Evolutionary conservation across 1,140 invertebrate species (phyloP).

Genomic region (Drosophila insularis): DNA sequence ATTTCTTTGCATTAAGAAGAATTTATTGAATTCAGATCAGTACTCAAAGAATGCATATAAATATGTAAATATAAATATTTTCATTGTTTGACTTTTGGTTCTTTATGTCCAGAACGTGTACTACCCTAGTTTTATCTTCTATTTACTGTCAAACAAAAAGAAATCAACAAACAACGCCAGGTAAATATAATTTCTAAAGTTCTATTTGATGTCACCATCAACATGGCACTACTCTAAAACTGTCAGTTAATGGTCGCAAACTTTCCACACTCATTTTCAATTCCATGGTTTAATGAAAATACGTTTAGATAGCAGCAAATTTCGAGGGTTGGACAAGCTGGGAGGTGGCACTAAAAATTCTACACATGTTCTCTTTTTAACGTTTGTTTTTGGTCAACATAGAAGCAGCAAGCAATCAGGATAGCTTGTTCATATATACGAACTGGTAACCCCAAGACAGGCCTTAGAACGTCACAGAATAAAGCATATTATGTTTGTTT

Average conservation of each 20-base stretch:
- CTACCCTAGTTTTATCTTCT: background rate
- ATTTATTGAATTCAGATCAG: too few relatives aligned
- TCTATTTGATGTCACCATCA: background rate
- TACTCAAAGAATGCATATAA: too few relatives aligned
- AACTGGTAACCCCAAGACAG: background rate
- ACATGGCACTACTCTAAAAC: constrained; percentile 2
- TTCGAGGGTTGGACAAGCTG: constrained; percentile 15
- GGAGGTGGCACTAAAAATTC: constrained; percentile 64
- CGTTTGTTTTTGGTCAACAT: constrained; percentile 39
- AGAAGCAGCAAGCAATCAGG: constrained; percentile 6
- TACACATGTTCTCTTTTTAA: constrained; percentile 60
- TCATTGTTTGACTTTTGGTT: too few relatives aligned
- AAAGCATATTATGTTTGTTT: background rate
- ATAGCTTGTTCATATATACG: background rate
- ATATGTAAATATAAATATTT: too few relatives aligned
- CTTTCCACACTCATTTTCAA: background rate
- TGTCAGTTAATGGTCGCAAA: constrained; percentile 27
- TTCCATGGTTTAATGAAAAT: constrained; percentile 29
- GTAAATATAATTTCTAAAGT: background rate
- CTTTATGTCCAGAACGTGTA: background rate
- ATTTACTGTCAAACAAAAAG: background rate
- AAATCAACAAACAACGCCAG: background rate
- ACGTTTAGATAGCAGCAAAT: background rate
- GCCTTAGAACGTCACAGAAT: background rate
- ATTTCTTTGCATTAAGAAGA: too few relatives aligned